Evolutionary conservation across 2,113 vertebrate species (phyloP), one percentile per base, ranked within the genome.

Genomic region (Syngnathus floridae): DNA sequence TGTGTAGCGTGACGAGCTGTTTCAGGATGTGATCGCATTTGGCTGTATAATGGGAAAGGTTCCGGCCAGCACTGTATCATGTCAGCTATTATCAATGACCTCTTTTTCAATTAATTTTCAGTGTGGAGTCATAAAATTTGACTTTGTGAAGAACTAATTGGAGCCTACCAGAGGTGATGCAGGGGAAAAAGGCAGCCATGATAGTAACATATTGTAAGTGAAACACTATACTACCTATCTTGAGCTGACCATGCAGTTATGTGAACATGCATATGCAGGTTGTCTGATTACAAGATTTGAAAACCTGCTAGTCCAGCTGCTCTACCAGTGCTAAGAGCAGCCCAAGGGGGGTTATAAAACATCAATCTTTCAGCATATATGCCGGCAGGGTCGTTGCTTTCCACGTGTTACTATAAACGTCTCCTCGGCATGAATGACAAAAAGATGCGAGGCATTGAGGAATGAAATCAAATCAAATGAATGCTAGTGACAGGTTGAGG

Each of bases 401-500:
- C 45, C 19, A 54, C 4, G 40, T 49, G 57, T 31, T 55, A 16
- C 3, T 19, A 37, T 19, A 51, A 45, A 57, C 59, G 43, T 65
- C 59, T 52, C 35, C 56, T 45, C 17, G 36, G 19, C 36, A 21
- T 67, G 64, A 70, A 67, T 64, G 58, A 66, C 61, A 55, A 67
- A 67, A 48, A 71, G 58, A 75, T 64, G 26, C 62, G 66, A 73
- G 57, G 59, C 61, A n/a, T 36, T 48, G 56, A 72, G 46, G 76
- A 62, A 1, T 66, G 67, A 52, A 60, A 81, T 60, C 66, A 74
- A 31, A 56, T 52, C 41, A 78, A 74, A 82, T 82, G 76, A 75
- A 77, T 70, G 69, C 45, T 69, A 52, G 73, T 79, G 82, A 87
- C 81, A 85, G 82, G 78, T 76, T 74, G 64, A 79, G 67, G 80